A percentile compares a stretch with the other conserved stretches of the same genome.
These are phyloP conservation scores for Caerostris extrusa DNA, from an alignment of 1,140 invertebrate genomes.

Conservation along the genomic window DNA sequence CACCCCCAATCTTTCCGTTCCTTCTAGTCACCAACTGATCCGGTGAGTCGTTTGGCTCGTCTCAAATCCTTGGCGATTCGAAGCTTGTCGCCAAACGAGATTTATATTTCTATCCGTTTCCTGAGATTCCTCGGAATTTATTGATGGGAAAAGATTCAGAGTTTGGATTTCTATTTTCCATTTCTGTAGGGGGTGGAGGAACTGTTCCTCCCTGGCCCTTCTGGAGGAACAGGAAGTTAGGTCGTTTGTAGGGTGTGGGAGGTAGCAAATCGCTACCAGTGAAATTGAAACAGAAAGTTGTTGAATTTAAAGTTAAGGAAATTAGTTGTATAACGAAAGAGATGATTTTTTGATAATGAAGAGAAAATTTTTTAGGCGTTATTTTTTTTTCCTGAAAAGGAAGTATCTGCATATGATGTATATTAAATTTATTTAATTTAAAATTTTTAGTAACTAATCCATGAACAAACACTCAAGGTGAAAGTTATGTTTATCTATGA, in stretches of 20 bases:
- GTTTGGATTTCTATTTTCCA: conserved; percentile 44
- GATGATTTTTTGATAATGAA: neutral
- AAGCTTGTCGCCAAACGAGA: conserved; percentile 71
- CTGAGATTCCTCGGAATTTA: conserved; percentile 70
- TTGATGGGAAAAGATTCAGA: conserved; percentile 55
- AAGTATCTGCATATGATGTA: too few relatives aligned
- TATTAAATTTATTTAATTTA: too few relatives aligned
- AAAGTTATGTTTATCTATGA: too few relatives aligned
- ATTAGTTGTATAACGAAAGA: neutral
- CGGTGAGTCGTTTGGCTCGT: conserved; percentile 3
- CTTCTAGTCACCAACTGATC: conserved; percentile 16
- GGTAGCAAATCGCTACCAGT: neutral
- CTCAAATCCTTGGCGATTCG: conserved; percentile 72
- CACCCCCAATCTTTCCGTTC: too few relatives aligned
- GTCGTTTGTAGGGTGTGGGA: neutral
- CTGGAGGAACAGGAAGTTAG: neutral
- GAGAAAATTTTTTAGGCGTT: too few relatives aligned
- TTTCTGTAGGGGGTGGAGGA: neutral
- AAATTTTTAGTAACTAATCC: too few relatives aligned
- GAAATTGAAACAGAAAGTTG: neutral
- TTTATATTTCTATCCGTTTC: conserved; percentile 74
- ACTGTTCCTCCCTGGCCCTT: neutral
- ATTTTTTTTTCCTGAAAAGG: too few relatives aligned
- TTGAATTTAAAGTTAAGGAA: neutral
- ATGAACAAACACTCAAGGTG: too few relatives aligned